Evolutionary conservation across 1,140 invertebrate species (phyloP).

Genomic region (Laupala kohalensis): DNA sequence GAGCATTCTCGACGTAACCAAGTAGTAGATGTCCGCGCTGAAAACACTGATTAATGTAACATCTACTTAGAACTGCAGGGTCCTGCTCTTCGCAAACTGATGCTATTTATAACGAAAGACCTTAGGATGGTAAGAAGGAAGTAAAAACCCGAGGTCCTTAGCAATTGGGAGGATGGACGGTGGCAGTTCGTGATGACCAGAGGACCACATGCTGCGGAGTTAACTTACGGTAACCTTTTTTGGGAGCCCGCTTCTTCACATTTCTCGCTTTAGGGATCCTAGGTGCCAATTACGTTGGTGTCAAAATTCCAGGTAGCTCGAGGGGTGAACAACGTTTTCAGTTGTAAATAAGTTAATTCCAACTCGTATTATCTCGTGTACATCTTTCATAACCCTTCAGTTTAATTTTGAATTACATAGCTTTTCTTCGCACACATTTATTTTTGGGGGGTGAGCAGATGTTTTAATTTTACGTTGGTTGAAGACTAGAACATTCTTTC

Average conservation of each 20-base stretch:
- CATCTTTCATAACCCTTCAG: too few relatives aligned
- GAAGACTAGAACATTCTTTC: too few relatives aligned
- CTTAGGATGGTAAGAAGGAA: neutral
- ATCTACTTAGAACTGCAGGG: neutral
- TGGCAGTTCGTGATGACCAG: neutral
- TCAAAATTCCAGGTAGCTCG: neutral
- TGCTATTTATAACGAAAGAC: neutral
- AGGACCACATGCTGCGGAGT: neutral
- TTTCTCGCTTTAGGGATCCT: neutral
- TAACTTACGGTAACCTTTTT: neutral
- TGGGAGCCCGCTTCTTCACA: neutral
- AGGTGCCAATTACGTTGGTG: neutral
- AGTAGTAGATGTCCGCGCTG: neutral
- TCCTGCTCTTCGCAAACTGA: neutral
- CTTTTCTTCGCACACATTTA: too few relatives aligned
- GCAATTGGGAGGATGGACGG: neutral
- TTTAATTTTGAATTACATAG: too few relatives aligned
- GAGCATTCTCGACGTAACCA: neutral
- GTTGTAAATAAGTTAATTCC: too few relatives aligned
- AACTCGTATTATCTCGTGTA: too few relatives aligned
- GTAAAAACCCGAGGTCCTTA: neutral
- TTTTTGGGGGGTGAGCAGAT: too few relatives aligned
- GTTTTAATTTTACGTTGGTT: too few relatives aligned
- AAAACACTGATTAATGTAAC: neutral
- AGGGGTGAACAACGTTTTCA: neutral